Evolutionary conservation across 2,888 invertebrate genomes (phyloP).

Genomic region (Octonoba sinensis): DNA sequence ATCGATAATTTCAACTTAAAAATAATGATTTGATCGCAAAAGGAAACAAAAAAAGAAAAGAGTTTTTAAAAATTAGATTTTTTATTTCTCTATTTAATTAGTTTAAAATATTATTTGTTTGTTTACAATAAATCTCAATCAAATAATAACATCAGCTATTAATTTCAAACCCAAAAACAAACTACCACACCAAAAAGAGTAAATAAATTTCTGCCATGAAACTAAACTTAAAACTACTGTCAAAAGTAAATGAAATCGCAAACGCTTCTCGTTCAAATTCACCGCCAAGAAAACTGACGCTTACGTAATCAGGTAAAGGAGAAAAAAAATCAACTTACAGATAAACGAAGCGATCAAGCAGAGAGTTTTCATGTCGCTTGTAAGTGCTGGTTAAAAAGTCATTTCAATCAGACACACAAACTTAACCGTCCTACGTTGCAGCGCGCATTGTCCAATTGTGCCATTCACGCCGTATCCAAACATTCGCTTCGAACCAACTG

Average conservation of each 20-base stretch:
- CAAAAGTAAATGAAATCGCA: background rate
- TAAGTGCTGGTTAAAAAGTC: background rate
- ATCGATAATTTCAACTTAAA: too few species aligned
- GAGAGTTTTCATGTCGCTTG: conserved; percentile 10
- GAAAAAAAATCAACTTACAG: conserved; percentile 22
- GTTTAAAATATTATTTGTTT: too few species aligned
- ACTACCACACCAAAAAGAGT: background rate
- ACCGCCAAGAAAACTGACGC: background rate
- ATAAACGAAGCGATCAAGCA: background rate
- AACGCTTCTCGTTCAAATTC: too few species aligned
- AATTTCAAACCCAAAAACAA: too few species aligned
- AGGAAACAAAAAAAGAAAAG: too few species aligned
- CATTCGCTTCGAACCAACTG: conserved; percentile 8
- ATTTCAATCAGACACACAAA: conserved; percentile 1
- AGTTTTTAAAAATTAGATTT: too few species aligned
- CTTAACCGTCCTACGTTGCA: background rate
- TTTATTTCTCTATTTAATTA: too few species aligned
- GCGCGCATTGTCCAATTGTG: conserved; percentile 7
- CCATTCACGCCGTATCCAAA: background rate
- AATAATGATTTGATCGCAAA: too few species aligned
- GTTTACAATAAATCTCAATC: too few species aligned
- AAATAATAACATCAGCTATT: too few species aligned
- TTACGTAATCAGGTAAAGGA: background rate
- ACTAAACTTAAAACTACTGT: background rate
- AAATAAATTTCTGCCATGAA: background rate